Percentiles rank a stretch among this genome's conserved stretches.
These are phyloP conservation scores for Pomatorhinus ruficollis DNA, from an alignment of 2,113 vertebrate species.

Conservation along the genomic window DNA sequence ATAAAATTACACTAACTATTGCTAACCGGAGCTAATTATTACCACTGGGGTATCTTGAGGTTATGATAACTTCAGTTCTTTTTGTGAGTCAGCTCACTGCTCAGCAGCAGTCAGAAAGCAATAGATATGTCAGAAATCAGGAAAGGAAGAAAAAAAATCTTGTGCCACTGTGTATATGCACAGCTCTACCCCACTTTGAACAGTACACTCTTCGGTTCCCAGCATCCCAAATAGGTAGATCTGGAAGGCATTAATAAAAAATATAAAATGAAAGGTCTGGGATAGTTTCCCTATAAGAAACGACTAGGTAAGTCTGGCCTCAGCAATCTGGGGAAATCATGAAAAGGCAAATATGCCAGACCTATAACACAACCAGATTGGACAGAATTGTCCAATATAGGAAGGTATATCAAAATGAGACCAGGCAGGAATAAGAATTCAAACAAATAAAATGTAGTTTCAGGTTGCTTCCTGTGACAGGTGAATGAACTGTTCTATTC, in stretches of 20 bases:
- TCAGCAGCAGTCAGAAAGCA: neutral
- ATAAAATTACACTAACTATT: neutral
- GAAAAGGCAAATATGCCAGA: neutral
- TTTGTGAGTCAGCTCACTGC: neutral
- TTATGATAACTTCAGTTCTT: neutral
- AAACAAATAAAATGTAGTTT: neutral
- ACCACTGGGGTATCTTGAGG: neutral
- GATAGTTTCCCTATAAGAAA: neutral
- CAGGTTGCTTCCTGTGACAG: neutral
- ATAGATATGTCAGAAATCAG: neutral
- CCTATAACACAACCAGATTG: neutral
- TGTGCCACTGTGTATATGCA: neutral
- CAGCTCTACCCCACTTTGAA: neutral
- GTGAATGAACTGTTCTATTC: neutral
- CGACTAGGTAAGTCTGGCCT: neutral
- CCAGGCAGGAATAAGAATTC: neutral
- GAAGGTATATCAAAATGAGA: neutral
- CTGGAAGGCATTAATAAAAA: neutral
- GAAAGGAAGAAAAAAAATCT: neutral
- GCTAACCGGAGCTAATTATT: neutral
- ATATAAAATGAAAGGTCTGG: neutral
- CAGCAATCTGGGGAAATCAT: neutral
- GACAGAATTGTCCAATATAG: neutral
- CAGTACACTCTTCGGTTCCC: neutral
- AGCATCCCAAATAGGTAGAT: neutral